Evolutionary conservation across 2,888 invertebrate genomes (phyloP), one percentile per base, ranked within the genome.

Genomic region (Dynastes grantii): DNA sequence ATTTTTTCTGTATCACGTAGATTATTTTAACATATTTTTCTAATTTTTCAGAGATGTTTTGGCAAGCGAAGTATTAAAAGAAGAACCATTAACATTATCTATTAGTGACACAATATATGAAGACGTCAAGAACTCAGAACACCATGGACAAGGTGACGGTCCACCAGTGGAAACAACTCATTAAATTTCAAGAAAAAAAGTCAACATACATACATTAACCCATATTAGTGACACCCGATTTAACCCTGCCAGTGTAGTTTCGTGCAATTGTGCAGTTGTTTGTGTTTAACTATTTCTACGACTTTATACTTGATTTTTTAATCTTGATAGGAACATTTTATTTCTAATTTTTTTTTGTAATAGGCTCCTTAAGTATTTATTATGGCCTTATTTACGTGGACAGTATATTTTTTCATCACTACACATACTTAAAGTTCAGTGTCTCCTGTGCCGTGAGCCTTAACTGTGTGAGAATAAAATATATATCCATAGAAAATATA

Each of bases 111-210:
- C 83, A 37, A 84, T 83, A 76, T 83, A 82, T 79, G 87, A 88
- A 84, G 87, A 87, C 83, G 85, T 85, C 79, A 85, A 85, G 77
- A 81, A 81, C 64, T 79, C 81, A 9, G 87, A 88, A 80, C 88
- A 89, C 79, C 85, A 87, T 49, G 89, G 89, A 9, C 89, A 89
- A 82, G 89, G 89, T 27, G 89, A 89, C 80, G 88, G 87, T 27
- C 87, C 88, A 11, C 82, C 85, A 37, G 79, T 83, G 13, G 82
- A 82, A 22, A 79, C 81, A 55, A 78, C 83, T 51, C 78, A 79
- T 70, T 77, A 80, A 77, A 49, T 51, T n/a, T 58, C 32, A 49
- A 2, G 9, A 65, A 67, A 68, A 51, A 9, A 32, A 29, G 5
- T 37, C 32, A 37, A 5, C 32, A 37, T 37, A 5, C 32, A 37